Conservation (phyloP, 2,888 invertebrate species). For the Halocaridina rubra region DNA sequence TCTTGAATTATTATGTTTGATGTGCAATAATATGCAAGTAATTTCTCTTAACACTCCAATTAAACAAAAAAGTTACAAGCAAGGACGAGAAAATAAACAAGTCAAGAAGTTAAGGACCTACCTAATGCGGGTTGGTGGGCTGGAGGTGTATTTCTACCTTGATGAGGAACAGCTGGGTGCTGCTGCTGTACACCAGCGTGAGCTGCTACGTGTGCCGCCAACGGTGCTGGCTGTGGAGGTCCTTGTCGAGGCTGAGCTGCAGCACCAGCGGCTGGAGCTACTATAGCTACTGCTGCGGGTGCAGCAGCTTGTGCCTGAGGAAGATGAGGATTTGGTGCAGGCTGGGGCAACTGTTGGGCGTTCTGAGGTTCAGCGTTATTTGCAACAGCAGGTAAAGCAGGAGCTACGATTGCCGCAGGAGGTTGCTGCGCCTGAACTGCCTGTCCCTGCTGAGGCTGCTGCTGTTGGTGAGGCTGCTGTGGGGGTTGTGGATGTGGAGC, state of each 20-base stretch:
- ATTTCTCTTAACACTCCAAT: no score
- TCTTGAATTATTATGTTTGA: no score
- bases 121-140: conserved; percentile 37
- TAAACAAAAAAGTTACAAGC: no score
- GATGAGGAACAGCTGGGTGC: conserved; percentile 29
- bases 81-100: no score
- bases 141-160: conserved; percentile 19
- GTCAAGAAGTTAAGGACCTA: no score
- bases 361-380: conserved; percentile 17
- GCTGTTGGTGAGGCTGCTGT: conserved; percentile 23
- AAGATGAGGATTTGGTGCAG: conserved; percentile 35
- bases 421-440: neutral
- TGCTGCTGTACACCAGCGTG: conserved; percentile 23
- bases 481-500: conserved; percentile 1
- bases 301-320: conserved; percentile 28
- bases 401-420: conserved; percentile 21
- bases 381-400: conserved; percentile 23
- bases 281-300: conserved; percentile 10
- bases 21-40: no score
- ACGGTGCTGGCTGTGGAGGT: conserved; percentile 27
- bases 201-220: conserved; percentile 35
- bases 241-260: conserved; percentile 12
- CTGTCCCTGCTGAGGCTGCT: conserved; percentile 27
- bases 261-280: conserved; percentile 19
- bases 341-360: conserved; percentile 16